A percentile compares a stretch with the other conserved stretches of the same genome.
phyloP scores from a whole-genome alignment of 23 tunicate genomes.

The Trididemnum nubilum region DNA sequence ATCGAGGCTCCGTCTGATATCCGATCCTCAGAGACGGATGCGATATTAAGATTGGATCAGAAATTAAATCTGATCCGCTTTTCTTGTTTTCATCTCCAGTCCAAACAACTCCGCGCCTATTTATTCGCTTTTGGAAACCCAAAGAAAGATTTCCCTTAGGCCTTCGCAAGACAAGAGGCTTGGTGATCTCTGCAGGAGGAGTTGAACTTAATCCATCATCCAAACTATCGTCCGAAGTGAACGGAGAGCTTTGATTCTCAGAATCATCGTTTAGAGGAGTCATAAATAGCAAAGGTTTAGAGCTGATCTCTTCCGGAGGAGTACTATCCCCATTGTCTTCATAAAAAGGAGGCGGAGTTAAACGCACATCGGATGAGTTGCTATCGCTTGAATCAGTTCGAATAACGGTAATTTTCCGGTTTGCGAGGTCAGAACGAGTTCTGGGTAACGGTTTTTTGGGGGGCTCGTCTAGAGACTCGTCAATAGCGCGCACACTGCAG shows the following conservation, averaged over 20 bases:
- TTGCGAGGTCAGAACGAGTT: not conserved
- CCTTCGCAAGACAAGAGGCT: slow-evolving; percentile 23
- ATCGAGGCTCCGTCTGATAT: not conserved
- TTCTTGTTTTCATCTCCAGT: not conserved
- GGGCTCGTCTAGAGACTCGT: slow-evolving; percentile 12
- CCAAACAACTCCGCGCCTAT: slow-evolving; percentile 39
- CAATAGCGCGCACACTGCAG: slow-evolving; percentile 25
- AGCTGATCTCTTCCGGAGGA: not conserved
- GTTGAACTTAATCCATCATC: not conserved
- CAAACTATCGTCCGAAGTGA: not conserved
- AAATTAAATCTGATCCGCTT: not conserved
- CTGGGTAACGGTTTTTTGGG: not conserved
- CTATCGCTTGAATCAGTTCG: not conserved
- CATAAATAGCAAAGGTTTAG: no score
- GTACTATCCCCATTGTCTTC: not conserved
- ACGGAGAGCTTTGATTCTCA: not conserved
- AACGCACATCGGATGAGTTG: not conserved
- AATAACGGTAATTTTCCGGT: not conserved
- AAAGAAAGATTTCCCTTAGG: not conserved
- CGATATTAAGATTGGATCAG: slow-evolving; percentile 4
- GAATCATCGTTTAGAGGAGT: not conserved
- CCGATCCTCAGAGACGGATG: not conserved
- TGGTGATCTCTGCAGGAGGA: not conserved
- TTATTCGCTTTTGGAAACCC: slow-evolving; percentile 23
- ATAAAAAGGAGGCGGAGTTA: not conserved